Evolutionary conservation across 2,113 vertebrate genomes (phyloP).

Genomic region (Cettia cetti): DNA sequence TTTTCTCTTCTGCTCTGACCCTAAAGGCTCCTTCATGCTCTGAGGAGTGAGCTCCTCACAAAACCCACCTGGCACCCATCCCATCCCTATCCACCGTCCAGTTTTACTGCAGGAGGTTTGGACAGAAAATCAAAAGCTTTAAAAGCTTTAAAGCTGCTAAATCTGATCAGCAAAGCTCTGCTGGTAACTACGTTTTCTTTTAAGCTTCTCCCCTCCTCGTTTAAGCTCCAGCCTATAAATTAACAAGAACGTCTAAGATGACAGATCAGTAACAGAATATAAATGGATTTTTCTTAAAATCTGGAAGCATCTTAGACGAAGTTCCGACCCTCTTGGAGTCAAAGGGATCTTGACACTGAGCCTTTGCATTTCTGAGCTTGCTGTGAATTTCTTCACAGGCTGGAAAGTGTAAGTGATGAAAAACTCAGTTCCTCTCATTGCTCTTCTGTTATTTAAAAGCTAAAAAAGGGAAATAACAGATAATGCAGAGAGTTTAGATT

Average conservation of each 20-base stretch:
- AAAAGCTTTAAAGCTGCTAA: conserved; percentile 50
- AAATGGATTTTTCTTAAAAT: not conserved
- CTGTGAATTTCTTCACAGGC: not conserved
- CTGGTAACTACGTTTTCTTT: conserved; percentile 16
- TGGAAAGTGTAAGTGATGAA: not conserved
- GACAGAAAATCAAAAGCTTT: conserved; percentile 64
- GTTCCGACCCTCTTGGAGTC: not conserved
- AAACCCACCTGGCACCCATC: not conserved
- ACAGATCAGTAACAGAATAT: conserved; percentile 23
- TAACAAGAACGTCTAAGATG: not conserved
- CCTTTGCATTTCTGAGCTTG: not conserved
- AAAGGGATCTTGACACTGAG: not conserved
- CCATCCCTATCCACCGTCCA: conserved; percentile 9
- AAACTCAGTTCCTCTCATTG: not conserved
- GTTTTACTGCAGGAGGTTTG: conserved; percentile 26
- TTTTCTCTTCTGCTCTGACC: not conserved
- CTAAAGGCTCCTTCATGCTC: not conserved
- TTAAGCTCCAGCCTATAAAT: conserved; percentile 17
- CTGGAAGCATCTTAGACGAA: not conserved
- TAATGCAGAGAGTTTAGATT: not conserved
- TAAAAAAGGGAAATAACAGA: not conserved
- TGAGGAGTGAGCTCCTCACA: not conserved
- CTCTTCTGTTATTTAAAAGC: not conserved
- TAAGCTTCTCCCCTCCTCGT: conserved; percentile 12
- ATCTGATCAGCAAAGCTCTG: conserved; percentile 58